Base-by-base conservation (phyloP, 1,140 invertebrate genomes). In the Oedothorax gibbosus region DNA sequence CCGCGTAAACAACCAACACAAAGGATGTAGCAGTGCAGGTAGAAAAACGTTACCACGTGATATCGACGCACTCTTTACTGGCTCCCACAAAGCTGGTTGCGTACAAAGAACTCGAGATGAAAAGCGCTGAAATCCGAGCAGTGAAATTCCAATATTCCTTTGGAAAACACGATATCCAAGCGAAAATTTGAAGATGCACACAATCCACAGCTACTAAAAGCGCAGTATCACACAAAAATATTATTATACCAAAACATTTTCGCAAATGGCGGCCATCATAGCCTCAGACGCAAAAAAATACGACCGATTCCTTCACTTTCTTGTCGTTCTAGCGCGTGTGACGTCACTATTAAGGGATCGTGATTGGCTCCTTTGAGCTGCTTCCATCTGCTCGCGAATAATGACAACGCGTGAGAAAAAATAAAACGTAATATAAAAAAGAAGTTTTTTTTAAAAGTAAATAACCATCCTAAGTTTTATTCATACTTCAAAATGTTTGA, bases 1-100 rank as follows among this genome's bases (percentile, higher is more conserved):
- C 50, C 49, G 20, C n/a, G 50, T 66, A 65, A 79, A 66, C 64
- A 79, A 50, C 53, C 49, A n/a, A 62, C 69, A 83, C 81, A 82
- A 82, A 82, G 81, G 81, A 83, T 72, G 71, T 75, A 75, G 71
- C 60, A 83, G 57, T 83, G 71, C 71, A 83, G 69, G 62, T 66
- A 66, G 50, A 83, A 83, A 73, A 72, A 83, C n/a, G 60, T 75
- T 62, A 83, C 81, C 81, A 83, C 81, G 81, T 83, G 81, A 83
- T 83, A 62, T 62, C 54, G 81, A 83, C 71, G 81, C 81, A 83
- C 79, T 82, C 21, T 82, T 62, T 64, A 72, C 51, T 66, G 81
- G 57, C 66, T 51, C n/a, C 81, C 50, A 57, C 35, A 75, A 62
- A 83, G 66, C 71, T 75, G 71, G 69, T 57, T 83, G 71, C 68